These are phyloP conservation scores for Polypterus bichir DNA, from an alignment of 2,113 vertebrate species.

Conservation along the genomic window DNA sequence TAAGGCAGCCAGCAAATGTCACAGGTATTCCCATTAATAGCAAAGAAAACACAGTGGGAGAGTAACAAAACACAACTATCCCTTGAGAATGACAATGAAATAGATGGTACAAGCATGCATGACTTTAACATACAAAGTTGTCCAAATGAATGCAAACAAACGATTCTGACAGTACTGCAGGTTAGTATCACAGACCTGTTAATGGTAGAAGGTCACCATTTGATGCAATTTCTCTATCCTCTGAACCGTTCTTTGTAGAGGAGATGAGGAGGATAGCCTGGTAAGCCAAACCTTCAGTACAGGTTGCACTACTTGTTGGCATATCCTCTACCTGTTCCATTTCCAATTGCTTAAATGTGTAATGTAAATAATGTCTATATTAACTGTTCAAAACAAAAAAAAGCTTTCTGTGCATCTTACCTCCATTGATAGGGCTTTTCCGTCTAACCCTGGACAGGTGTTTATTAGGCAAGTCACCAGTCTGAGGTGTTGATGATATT, in stretches of 20 bases:
- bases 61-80: too few species aligned
- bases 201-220: constrained; percentile 79
- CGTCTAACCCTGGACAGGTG: constrained; percentile 63
- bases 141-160: too few species aligned
- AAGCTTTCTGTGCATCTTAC: constrained; percentile 37
- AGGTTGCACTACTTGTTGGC: constrained; percentile 67
- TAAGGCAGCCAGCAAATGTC: too few species aligned
- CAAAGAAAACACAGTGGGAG: too few species aligned
- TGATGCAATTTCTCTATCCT: constrained; percentile 55
- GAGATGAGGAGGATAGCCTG: constrained; percentile 49
- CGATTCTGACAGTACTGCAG: too few species aligned
- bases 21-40: too few species aligned
- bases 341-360: constrained; percentile 72
- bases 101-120: too few species aligned
- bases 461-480: constrained; percentile 59
- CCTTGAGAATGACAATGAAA: too few species aligned
- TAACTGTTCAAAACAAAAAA: too few species aligned
- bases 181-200: constrained; percentile 51
- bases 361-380: too few species aligned
- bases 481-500: constrained; percentile 77
- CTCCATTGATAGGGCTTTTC: constrained; percentile 79
- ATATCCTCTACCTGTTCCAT: constrained; percentile 85
- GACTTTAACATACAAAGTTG: too few species aligned
- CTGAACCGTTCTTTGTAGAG: constrained; percentile 50
- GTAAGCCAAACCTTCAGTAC: constrained; percentile 60